Evolutionary conservation across 2,888 invertebrate species (phyloP).

Genomic region (Drosophila peninsularis): DNA sequence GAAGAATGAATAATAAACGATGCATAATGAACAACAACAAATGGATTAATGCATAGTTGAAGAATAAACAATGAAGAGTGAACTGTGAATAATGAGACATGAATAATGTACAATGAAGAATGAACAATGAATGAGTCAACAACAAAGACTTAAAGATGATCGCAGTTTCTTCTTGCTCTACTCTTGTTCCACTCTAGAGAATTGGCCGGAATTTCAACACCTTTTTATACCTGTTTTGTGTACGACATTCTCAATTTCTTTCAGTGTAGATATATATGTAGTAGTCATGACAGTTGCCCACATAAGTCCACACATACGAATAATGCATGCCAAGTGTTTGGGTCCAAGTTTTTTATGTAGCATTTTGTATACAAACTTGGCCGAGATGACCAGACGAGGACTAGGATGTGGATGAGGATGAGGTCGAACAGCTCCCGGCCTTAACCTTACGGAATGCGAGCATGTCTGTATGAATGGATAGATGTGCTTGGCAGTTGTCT

Average conservation of each 20-base stretch:
- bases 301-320: conserved; percentile 37
- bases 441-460: conserved; percentile 17
- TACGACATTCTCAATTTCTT: not conserved
- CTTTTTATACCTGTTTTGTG: too few species aligned
- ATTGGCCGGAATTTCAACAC: rapidly evolving
- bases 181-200: too few species aligned
- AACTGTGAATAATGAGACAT: not conserved
- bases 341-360: conserved; percentile 55
- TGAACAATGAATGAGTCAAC: not conserved
- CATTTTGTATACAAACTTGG: conserved; percentile 45
- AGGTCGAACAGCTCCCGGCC: conserved; percentile 11
- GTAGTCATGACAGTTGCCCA: conserved; percentile 8
- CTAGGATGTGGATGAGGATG: not conserved
- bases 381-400: conserved; percentile 26
- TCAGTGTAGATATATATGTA: not conserved
- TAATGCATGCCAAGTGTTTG: conserved; percentile 51
- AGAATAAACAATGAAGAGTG: not conserved
- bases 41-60: not conserved
- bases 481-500: not conserved
- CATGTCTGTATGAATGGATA: not conserved
- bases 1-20: not conserved
- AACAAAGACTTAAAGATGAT: not conserved
- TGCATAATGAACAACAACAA: not conserved
- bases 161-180: not conserved
- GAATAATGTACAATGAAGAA: not conserved